phyloP scores from a whole-genome alignment of 1,140 invertebrate genomes.

The Paraescarpia echinospica region DNA sequence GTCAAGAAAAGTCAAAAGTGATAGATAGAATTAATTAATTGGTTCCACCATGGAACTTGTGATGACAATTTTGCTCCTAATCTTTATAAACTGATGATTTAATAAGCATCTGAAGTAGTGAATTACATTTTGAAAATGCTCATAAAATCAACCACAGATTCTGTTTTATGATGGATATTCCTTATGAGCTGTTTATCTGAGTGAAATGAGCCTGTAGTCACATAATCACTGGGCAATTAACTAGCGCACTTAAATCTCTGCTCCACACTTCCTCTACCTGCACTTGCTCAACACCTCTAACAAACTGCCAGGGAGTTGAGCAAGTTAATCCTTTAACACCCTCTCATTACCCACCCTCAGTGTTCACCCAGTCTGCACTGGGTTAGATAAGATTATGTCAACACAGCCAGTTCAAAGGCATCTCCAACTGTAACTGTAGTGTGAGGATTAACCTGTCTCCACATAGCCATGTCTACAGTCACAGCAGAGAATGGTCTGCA shows the following conservation, averaged over 20 bases:
- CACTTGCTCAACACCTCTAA: background rate
- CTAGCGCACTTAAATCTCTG: background rate
- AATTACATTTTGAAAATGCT: background rate
- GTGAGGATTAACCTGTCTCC: background rate
- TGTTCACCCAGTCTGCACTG: background rate
- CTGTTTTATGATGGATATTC: background rate
- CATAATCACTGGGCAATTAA: background rate
- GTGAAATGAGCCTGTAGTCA: background rate
- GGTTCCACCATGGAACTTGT: no score
- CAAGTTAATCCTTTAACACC: background rate
- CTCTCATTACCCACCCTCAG: background rate
- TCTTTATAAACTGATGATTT: background rate
- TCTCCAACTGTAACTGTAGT: background rate
- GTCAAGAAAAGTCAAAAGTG: no score
- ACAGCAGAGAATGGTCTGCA: background rate
- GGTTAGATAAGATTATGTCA: background rate
- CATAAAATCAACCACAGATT: background rate
- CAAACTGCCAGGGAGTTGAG: background rate
- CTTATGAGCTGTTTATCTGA: background rate
- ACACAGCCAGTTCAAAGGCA: background rate
- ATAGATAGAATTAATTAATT: no score
- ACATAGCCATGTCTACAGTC: background rate
- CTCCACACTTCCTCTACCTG: background rate
- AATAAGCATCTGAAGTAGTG: background rate
- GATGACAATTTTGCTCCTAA: no score